A percentile compares a stretch with the other conserved stretches of the same genome.
Conservation (phyloP, 2,113 vertebrate genomes). For the Pomatorhinus ruficollis region DNA sequence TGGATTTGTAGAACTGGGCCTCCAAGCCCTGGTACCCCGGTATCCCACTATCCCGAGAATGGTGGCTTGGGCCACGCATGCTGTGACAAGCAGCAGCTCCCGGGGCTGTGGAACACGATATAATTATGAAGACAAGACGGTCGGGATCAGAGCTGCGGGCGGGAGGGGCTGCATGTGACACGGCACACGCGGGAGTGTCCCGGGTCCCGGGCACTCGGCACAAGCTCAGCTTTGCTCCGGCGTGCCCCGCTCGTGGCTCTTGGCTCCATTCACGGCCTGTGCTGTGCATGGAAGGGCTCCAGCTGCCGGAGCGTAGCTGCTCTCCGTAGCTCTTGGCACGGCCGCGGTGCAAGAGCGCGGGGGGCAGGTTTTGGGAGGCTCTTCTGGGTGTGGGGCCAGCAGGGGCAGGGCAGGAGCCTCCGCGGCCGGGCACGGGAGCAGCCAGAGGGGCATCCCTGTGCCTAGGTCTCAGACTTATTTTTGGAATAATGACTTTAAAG, state of each 20-base stretch:
- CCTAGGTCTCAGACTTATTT: accelerated
- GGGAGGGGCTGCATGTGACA: accelerated
- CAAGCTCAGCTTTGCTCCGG: accelerated
- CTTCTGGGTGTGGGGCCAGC: not conserved
- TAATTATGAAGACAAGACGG: accelerated
- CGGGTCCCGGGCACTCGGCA: accelerated
- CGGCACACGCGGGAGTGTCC: accelerated
- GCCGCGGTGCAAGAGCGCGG: not conserved
- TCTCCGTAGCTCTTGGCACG: not conserved
- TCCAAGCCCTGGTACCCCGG: not conserved
- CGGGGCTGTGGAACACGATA: not conserved
- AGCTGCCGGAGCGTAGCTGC: not conserved
- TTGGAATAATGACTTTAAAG: not conserved
- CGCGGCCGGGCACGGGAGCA: accelerated
- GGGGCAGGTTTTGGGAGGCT: not conserved
- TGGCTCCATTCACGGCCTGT: not conserved
- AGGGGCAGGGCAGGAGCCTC: not conserved
- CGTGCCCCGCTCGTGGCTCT: not conserved
- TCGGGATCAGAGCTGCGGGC: not conserved
- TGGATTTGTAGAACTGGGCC: not conserved
- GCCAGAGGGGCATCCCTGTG: accelerated
- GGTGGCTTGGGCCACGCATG: accelerated
- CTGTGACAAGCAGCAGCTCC: not conserved
- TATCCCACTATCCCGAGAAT: accelerated
- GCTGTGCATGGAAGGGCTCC: accelerated